A percentile compares a stretch with the other conserved stretches of the same genome.
phyloP scores from a whole-genome alignment of 2,888 invertebrate genomes.

The Ennomos erosarius region DNA sequence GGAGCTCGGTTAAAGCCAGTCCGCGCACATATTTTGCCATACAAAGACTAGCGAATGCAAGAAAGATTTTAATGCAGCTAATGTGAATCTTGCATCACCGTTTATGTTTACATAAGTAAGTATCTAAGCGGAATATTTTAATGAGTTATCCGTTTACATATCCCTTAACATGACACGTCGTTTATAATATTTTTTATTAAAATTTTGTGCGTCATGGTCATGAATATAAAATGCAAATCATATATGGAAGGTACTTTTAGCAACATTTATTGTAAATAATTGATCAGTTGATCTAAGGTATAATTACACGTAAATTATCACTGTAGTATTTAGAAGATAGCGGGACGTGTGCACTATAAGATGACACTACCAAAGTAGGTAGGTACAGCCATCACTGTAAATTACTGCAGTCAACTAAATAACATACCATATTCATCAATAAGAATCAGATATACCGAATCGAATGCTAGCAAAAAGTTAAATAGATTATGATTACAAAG shows the following conservation, averaged over 20 bases:
- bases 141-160: conserved; percentile 29
- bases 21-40: conserved; percentile 81
- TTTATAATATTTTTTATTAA: conserved; percentile 14
- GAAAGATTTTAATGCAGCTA: conserved; percentile 80
- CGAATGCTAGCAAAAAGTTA: conserved; percentile 45
- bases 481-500: conserved; percentile 62
- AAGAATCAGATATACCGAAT: conserved; percentile 28
- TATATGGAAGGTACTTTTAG: conserved; percentile 2
- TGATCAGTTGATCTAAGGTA: no score
- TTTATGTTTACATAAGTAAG: conserved; percentile 47
- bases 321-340: no score
- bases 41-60: conserved; percentile 77
- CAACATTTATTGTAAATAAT: neutral
- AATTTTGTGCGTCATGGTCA: neutral
- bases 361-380: no score
- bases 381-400: no score
- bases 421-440: conserved; percentile 19
- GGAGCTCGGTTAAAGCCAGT: conserved; percentile 74
- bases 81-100: conserved; percentile 73
- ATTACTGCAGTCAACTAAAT: neutral
- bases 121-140: conserved; percentile 39
- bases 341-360: no score
- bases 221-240: neutral
- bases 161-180: conserved; percentile 1
- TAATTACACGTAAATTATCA: no score